Evolutionary conservation across 2,888 invertebrate species (phyloP).

Genomic region (Agrochola circellaris): DNA sequence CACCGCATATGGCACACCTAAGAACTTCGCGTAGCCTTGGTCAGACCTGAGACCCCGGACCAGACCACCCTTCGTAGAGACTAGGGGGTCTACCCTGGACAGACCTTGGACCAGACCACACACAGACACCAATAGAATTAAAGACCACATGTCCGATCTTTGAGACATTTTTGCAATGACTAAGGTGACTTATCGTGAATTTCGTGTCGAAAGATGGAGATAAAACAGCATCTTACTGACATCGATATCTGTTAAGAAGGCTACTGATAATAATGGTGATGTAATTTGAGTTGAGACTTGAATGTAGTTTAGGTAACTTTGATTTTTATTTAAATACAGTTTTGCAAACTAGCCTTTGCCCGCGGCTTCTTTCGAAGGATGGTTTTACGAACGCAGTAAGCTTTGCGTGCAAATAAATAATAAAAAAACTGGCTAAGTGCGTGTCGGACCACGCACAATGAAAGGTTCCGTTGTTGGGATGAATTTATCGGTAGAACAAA

Average conservation of each 20-base stretch:
- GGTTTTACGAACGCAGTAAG: too few relatives aligned
- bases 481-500: too few relatives aligned
- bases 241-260: not conserved
- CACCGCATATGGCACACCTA: conserved; percentile 69
- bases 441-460: too few relatives aligned
- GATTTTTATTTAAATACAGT: not conserved
- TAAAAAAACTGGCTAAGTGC: too few relatives aligned
- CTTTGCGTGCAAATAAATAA: too few relatives aligned
- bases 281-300: not conserved
- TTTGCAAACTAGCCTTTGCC: too few relatives aligned
- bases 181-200: not conserved
- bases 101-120: conserved; percentile 33
- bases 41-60: conserved; percentile 60
- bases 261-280: not conserved
- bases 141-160: conserved; percentile 31
- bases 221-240: conserved; percentile 12
- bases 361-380: too few relatives aligned
- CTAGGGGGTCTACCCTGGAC: conserved; percentile 62
- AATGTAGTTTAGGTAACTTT: not conserved
- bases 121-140: conserved; percentile 16
- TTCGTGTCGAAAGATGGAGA: not conserved
- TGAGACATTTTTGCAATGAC: conserved; percentile 3
- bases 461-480: too few relatives aligned
- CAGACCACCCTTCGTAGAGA: conserved; percentile 60
- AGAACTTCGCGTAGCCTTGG: conserved; percentile 63